These are phyloP conservation scores for Paracentrotus lividus DNA, from an alignment of 53 echinoderm and acorn worm genomes.

Conservation along the genomic window DNA sequence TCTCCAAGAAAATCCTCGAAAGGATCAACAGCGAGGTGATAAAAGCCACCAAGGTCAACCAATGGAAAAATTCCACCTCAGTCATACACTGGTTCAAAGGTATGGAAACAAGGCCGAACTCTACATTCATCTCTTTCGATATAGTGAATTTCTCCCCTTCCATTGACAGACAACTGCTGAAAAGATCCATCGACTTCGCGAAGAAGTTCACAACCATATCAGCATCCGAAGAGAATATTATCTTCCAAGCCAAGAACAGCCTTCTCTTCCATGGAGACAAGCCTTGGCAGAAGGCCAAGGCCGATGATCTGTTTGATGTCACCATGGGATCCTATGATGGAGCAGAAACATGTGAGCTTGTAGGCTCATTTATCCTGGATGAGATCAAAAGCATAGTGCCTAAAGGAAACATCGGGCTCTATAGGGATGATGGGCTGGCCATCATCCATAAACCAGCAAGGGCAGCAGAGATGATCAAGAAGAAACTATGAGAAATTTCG, in stretches of 20 bases:
- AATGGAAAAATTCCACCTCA: no score
- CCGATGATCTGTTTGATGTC: neutral
- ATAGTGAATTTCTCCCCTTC: no score
- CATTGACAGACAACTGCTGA: no score
- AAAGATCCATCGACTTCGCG: no score
- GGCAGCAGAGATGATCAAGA: neutral
- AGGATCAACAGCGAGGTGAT: no score
- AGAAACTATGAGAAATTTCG: neutral
- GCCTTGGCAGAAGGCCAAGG: neutral
- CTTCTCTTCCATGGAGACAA: neutral
- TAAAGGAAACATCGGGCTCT: neutral
- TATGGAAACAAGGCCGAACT: no score
- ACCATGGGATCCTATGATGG: no score
- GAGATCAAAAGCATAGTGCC: neutral
- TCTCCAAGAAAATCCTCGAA: constrained; percentile 18
- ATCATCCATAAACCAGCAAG: neutral
- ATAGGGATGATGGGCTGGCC: neutral
- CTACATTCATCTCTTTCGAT: no score
- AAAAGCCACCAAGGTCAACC: no score
- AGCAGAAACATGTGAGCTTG: neutral
- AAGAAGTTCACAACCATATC: neutral
- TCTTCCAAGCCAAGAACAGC: neutral
- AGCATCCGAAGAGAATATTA: neutral
- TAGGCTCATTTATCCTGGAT: neutral
- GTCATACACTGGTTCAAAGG: no score